Evolutionary conservation across 1,140 invertebrate genomes (phyloP).

Genomic region (Augochlora pura): DNA sequence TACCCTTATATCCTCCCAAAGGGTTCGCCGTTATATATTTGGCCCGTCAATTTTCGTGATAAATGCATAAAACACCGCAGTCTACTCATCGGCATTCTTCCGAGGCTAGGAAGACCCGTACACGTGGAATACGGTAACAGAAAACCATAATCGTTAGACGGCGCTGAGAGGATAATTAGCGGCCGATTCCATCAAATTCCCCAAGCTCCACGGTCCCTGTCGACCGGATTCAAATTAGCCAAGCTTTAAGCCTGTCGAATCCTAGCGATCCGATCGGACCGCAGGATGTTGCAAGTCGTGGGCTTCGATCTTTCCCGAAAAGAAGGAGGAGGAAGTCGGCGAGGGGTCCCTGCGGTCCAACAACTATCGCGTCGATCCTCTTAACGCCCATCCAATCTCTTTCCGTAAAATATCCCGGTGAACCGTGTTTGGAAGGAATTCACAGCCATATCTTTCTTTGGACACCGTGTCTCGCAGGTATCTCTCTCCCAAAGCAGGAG

Average conservation of each 20-base stretch:
- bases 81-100: no score
- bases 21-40: no score
- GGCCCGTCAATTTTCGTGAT: no score
- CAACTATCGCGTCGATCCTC: conserved; percentile 29
- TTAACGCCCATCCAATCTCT: conserved; percentile 45
- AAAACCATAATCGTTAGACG: no score
- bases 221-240: background rate
- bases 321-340: background rate
- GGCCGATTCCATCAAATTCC: background rate
- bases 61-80: no score
- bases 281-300: background rate
- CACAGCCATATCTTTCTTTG: background rate
- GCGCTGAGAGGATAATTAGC: no score
- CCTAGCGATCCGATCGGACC: background rate
- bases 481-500: no score
- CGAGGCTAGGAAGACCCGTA: no score
- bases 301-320: background rate
- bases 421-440: conserved; percentile 20
- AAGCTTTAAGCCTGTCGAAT: background rate
- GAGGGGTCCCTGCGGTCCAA: conserved; percentile 22
- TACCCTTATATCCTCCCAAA: no score
- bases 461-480: background rate
- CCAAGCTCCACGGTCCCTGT: no score
- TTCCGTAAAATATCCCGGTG: conserved; percentile 10
- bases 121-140: no score